Evolutionary conservation across 1,140 invertebrate genomes (phyloP).

Genomic region (Phymastichus coffea): DNA sequence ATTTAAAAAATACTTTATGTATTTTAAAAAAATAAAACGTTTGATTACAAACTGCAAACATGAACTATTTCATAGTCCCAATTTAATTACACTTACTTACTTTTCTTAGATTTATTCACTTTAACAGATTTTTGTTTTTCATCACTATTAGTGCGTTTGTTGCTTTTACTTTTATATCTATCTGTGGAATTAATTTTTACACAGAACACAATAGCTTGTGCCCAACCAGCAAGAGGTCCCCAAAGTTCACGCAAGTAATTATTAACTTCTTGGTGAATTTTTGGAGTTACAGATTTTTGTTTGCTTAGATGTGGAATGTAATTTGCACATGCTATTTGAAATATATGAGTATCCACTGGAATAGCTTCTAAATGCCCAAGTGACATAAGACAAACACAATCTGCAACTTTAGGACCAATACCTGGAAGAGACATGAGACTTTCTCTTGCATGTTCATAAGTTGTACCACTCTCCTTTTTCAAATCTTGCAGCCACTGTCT

Average conservation of each 20-base stretch:
- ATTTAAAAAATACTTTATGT: conserved; percentile 9
- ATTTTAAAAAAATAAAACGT: conserved; percentile 2
- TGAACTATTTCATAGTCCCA: not conserved
- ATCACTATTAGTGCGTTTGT: conserved; percentile 5
- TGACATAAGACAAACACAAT: conserved; percentile 98
- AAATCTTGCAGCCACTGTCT: conserved; percentile 71
- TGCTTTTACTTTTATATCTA: conserved; percentile 22
- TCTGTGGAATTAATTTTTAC: conserved; percentile 44
- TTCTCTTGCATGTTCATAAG: conserved; percentile 73
- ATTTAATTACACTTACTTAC: too few species aligned
- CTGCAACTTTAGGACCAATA: conserved; percentile 93
- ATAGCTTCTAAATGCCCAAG: conserved; percentile 84
- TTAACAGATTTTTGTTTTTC: not conserved
- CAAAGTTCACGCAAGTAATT: conserved; percentile 79
- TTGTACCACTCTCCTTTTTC: conserved; percentile 54
- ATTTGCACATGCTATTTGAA: conserved; percentile 80
- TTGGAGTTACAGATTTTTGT: conserved; percentile 79
- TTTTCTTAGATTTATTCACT: conserved; percentile 1
- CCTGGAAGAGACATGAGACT: conserved; percentile 79
- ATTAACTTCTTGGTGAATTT: conserved; percentile 83
- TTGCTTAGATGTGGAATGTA: conserved; percentile 80
- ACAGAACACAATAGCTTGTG: conserved; percentile 76
- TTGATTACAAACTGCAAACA: not conserved
- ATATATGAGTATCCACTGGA: conserved; percentile 96
- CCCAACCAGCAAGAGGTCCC: conserved; percentile 91